phyloP scores from a whole-genome alignment of 2,797 vertebrate genomes.

The Acridotheres tristis region DNA sequence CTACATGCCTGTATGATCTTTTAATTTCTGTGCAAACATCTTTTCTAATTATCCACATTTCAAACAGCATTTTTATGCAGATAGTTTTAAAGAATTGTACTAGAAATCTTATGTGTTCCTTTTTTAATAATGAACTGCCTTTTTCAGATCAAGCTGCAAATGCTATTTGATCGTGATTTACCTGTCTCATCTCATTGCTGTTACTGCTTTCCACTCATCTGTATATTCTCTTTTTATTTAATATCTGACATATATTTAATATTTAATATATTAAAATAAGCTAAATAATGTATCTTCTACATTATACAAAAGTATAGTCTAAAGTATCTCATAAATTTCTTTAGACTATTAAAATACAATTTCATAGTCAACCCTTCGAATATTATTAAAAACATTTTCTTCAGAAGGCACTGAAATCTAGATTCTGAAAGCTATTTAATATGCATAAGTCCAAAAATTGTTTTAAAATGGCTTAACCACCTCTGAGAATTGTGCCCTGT shows the following conservation, averaged over 20 bases:
- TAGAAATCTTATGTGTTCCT: not conserved
- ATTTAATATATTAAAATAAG: not conserved
- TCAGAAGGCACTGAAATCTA: not conserved
- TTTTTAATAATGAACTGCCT: not conserved
- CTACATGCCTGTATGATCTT: not conserved
- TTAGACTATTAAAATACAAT: not conserved
- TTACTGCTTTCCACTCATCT: not conserved
- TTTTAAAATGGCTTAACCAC: not conserved
- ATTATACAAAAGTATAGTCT: not conserved
- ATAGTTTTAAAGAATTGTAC: not conserved
- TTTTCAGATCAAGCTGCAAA: not conserved
- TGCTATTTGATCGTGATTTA: not conserved
- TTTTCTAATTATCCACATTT: not conserved
- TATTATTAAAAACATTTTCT: not conserved
- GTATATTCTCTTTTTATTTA: conserved; percentile 2
- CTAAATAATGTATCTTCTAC: not conserved
- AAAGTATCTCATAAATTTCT: not conserved
- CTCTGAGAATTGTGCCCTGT: not conserved
- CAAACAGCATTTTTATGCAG: not conserved
- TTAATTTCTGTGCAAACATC: not conserved
- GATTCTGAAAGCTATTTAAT: not conserved
- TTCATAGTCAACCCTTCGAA: not conserved
- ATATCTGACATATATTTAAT: not conserved
- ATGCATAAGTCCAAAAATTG: not conserved
- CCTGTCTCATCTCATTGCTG: not conserved